A percentile compares a stretch with the other conserved stretches of the same genome.
Evolutionary conservation across 2,113 vertebrate species (phyloP).

Genomic region (Holacanthus passer): DNA sequence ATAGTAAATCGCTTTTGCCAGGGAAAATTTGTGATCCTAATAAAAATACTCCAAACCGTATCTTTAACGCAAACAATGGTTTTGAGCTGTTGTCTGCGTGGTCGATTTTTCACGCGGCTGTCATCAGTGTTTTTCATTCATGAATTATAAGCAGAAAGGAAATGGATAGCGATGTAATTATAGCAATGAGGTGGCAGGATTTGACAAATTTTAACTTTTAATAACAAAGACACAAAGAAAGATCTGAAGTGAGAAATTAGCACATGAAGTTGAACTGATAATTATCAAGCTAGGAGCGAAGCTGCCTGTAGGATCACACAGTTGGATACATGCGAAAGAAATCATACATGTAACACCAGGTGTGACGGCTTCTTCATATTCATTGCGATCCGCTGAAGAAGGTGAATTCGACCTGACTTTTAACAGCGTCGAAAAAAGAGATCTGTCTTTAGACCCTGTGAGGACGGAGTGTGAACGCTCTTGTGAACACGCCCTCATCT

Average conservation of each 20-base stretch:
- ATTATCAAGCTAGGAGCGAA: not conserved
- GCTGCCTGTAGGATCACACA: not conserved
- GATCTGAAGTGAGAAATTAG: not conserved
- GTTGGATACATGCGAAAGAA: not conserved
- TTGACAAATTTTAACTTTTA: not conserved
- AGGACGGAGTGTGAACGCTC: conserved; percentile 21
- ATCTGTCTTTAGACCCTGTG: conserved; percentile 1
- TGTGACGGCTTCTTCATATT: conserved; percentile 8
- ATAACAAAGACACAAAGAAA: not conserved
- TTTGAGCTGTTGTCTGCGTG: conserved; percentile 29
- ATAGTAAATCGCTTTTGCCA: conserved; percentile 58
- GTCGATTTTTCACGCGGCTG: conserved; percentile 39
- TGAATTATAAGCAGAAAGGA: conserved; percentile 12
- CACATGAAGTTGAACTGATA: not conserved
- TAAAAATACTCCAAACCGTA: conserved; percentile 67
- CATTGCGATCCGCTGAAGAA: not conserved
- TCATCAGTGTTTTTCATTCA: conserved; percentile 43
- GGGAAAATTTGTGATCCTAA: conserved; percentile 64
- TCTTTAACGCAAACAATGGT: conserved; percentile 56
- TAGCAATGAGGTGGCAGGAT: conserved; percentile 10
- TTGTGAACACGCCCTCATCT: conserved; percentile 36
- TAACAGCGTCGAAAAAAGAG: conserved; percentile 1
- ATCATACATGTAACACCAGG: not conserved
- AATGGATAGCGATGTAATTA: conserved; percentile 22
- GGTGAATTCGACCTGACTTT: not conserved